phyloP scores from a whole-genome alignment of 2,888 invertebrate genomes.

The Aleiodes testaceus region DNA sequence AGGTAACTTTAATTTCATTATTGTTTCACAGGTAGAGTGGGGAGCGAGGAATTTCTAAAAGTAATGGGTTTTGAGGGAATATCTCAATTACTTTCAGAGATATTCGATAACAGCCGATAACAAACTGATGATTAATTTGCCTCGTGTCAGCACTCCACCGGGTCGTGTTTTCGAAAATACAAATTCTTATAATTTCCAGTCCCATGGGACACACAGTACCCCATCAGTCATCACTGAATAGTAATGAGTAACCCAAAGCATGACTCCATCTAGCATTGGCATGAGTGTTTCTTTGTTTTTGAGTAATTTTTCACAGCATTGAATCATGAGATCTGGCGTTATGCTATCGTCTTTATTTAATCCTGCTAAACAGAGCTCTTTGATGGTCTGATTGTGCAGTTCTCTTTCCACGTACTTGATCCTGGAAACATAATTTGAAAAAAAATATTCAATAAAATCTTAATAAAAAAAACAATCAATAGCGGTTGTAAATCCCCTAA shows the following conservation, averaged over 20 bases:
- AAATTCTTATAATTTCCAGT: slow-evolving; percentile 79
- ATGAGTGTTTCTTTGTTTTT: slow-evolving; percentile 73
- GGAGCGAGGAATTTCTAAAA: no score
- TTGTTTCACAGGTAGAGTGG: slow-evolving; percentile 40
- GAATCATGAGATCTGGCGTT: slow-evolving; percentile 91
- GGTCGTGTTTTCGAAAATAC: no score
- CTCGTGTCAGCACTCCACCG: no score
- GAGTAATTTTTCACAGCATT: slow-evolving; percentile 84
- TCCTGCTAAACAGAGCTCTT: slow-evolving; percentile 81
- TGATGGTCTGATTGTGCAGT: slow-evolving; percentile 79
- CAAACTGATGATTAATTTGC: no score
- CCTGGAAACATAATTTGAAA: slow-evolving; percentile 72
- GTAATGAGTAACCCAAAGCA: slow-evolving; percentile 89
- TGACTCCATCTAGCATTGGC: slow-evolving; percentile 78
- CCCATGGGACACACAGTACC: slow-evolving; percentile 94
- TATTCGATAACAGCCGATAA: no score
- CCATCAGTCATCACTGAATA: slow-evolving; percentile 94
- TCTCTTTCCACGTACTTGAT: slow-evolving; percentile 87
- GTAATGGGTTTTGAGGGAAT: no score
- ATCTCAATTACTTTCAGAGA: no score
- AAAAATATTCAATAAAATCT: not conserved
- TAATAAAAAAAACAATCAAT: slow-evolving; percentile 5
- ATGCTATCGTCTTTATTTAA: slow-evolving; percentile 93
- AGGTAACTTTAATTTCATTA: no score
- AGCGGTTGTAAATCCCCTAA: not conserved